Evolutionary conservation across 2,113 vertebrate genomes (phyloP), one percentile per base, ranked within the genome.

Genomic region (Gobius niger): DNA sequence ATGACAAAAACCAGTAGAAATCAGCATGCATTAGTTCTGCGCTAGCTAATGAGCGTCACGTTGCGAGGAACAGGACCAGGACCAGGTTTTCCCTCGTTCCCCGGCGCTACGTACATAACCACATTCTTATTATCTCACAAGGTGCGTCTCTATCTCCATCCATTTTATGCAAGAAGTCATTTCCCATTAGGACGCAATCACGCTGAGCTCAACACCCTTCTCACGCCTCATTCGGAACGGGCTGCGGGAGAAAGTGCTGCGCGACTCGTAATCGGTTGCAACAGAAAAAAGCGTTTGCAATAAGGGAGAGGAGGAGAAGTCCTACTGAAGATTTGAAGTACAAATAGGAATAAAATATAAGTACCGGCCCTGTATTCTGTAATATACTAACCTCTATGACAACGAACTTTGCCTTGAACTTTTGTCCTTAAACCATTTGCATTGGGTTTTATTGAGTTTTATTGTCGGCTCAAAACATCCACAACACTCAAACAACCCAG

Each of bases 81-180:
- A 56, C 18, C 73, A 15, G 71, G 72, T 76, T 70, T 62, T 80
- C 24, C 76, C 61, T 67, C 72, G 68, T 70, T 70, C 81, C 62
- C 77, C 44, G 3, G 46, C 24, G 12, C 77, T 12, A 76, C 53
- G 16, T 40, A 18, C 24, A 75, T 73, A 67, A 83, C 80, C 76
- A 77, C 79, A 53, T 16, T 50, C 76, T 74, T 56, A 83, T 86
- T 82, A 81, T 76, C 76, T 69, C 67, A 63, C 70, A 56, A 79
- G 62, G 47, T 47, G 13, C 52, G 12, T 54, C n/a, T 16, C 56
- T 62, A 63, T 80, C 46, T 52, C 14, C 16, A 8, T 70, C 47
- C 14, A 47, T 60, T 63, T 69, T 42, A 61, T 52, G 63, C 47
- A 40, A 59, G 65, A 77, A 78, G 18, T 62, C 18, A 75, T 76